These are phyloP conservation scores for Mactra quadrangularis DNA, from an alignment of 1,140 invertebrate genomes.

Conservation along the genomic window DNA sequence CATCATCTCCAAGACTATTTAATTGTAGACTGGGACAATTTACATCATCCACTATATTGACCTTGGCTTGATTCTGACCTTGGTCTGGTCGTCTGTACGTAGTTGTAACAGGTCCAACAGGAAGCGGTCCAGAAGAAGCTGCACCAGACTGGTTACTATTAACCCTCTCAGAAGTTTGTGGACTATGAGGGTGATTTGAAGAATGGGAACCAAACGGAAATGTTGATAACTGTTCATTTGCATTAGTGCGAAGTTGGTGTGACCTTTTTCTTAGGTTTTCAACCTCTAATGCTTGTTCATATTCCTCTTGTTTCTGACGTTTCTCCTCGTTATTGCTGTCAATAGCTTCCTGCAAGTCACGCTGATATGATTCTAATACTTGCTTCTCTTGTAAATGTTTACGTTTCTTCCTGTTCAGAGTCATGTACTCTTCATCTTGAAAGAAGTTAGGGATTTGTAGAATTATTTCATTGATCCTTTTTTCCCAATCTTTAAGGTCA, in stretches of 20 bases:
- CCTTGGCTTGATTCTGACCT: neutral
- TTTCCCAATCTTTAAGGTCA: slow-evolving; percentile 37
- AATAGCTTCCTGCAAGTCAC: neutral
- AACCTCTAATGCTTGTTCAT: neutral
- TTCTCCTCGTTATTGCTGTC: neutral
- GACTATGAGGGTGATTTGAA: neutral
- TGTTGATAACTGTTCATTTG: too few species aligned
- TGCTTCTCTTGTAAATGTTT: slow-evolving; percentile 41
- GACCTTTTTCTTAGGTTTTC: neutral
- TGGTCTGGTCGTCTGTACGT: neutral
- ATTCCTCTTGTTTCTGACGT: neutral
- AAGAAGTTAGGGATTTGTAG: slow-evolving; percentile 54
- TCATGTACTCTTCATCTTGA: slow-evolving; percentile 42
- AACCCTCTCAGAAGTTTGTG: too few species aligned
- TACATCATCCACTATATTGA: neutral
- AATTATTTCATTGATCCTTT: slow-evolving; percentile 51
- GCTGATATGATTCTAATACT: slow-evolving; percentile 22
- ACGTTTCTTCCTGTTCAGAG: slow-evolving; percentile 38
- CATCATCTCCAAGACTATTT: slow-evolving; percentile 26
- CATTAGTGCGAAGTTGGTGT: neutral
- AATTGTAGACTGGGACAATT: neutral
- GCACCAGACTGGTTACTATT: neutral
- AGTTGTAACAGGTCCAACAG: slow-evolving; percentile 26
- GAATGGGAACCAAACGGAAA: neutral
- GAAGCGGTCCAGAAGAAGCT: neutral